Evolutionary conservation across 2,888 invertebrate genomes (phyloP).

Genomic region (Orthonychiurus folsomi): DNA sequence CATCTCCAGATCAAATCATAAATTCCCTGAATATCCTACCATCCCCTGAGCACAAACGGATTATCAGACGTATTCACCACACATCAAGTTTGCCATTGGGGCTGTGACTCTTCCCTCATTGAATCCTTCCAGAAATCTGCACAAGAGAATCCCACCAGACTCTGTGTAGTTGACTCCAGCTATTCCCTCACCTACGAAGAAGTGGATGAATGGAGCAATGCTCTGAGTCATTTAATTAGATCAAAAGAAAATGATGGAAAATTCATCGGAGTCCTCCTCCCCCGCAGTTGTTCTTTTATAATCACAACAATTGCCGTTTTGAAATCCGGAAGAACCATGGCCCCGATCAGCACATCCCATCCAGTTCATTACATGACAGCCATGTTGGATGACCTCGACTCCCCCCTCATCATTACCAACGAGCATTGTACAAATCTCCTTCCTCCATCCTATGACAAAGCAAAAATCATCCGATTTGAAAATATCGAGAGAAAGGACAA

Average conservation of each 20-base stretch:
- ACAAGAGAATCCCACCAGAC: neutral
- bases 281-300: neutral
- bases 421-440: neutral
- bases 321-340: neutral
- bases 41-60: neutral
- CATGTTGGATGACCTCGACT: neutral
- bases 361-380: conserved; percentile 2
- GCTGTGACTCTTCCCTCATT: too few species aligned
- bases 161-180: neutral
- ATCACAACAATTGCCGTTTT: neutral
- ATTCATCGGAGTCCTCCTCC: neutral
- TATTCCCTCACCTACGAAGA: neutral
- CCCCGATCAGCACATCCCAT: conserved; percentile 1
- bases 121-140: neutral
- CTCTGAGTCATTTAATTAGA: neutral
- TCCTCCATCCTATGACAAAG: neutral
- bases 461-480: too few species aligned
- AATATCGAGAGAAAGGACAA: too few species aligned
- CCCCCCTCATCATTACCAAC: neutral
- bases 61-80: too few species aligned
- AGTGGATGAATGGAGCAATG: neutral
- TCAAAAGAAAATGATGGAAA: neutral
- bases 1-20: neutral
- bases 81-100: too few species aligned
- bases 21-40: neutral